Conservation (phyloP, 2,888 invertebrate genomes). For the Nyleta sp. region DNA sequence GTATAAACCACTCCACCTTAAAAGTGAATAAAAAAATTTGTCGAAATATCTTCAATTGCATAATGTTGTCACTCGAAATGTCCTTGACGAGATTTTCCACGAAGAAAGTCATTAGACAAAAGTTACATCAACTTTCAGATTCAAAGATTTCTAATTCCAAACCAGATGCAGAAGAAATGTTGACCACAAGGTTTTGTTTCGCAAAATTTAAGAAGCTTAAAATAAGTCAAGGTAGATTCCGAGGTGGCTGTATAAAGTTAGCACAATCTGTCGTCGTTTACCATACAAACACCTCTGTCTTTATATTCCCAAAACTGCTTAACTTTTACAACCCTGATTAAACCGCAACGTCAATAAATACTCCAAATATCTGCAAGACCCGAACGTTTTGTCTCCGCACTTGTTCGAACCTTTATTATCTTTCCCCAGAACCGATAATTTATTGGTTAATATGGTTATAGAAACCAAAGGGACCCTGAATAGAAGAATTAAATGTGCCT, state of each 20-base stretch:
- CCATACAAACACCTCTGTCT: slow-evolving; percentile 4
- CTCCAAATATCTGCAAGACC: neutral
- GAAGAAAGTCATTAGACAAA: neutral
- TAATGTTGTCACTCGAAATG: too few species aligned
- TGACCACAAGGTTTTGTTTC: slow-evolving; percentile 9
- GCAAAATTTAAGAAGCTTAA: slow-evolving; percentile 1
- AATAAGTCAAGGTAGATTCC: slow-evolving; percentile 14
- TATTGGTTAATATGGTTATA: too few species aligned
- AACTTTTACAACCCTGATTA: neutral
- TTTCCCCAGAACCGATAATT: neutral
- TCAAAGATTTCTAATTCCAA: too few species aligned
- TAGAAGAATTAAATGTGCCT: too few species aligned
- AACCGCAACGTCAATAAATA: slow-evolving; percentile 5
- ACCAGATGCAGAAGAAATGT: neutral
- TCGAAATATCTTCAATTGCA: too few species aligned
- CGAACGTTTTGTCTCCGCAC: neutral
- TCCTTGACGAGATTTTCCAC: too few species aligned
- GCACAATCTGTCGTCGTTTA: slow-evolving; percentile 3
- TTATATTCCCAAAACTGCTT: neutral
- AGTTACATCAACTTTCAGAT: too few species aligned
- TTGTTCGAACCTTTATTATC: neutral
- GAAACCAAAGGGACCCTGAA: too few species aligned
- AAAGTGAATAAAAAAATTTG: too few species aligned
- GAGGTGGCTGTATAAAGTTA: neutral
- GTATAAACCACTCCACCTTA: too few species aligned